These are phyloP conservation scores for Zosterops pallidus DNA, from an alignment of 2,113 vertebrate species.

Conservation along the genomic window DNA sequence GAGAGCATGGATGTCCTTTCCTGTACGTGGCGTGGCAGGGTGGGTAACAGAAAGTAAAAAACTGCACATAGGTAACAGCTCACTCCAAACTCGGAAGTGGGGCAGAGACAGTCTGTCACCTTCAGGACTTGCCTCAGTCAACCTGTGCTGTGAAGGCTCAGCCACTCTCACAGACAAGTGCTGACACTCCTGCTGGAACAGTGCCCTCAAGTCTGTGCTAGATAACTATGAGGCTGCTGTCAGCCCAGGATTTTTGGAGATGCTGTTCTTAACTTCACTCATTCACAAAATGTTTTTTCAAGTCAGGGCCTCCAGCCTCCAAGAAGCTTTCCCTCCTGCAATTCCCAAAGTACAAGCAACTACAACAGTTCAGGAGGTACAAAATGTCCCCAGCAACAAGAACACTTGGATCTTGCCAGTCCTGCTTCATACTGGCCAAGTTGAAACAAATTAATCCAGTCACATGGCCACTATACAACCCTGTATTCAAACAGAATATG, in stretches of 20 bases:
- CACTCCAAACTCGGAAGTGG: neutral
- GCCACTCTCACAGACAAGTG: neutral
- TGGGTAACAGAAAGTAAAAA: neutral
- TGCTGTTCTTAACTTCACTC: neutral
- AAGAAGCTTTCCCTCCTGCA: neutral
- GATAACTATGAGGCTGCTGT: neutral
- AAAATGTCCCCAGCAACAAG: neutral
- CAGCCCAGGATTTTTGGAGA: neutral
- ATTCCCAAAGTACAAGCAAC: neutral
- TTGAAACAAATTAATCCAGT: neutral
- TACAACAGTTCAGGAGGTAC: neutral
- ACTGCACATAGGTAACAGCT: accelerated
- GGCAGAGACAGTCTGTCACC: neutral
- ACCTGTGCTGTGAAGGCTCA: neutral
- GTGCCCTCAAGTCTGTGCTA: accelerated
- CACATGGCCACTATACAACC: neutral
- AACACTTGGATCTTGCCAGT: neutral
- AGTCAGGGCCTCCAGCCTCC: neutral
- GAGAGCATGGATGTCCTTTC: neutral
- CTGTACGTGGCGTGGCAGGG: neutral
- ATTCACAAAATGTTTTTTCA: neutral
- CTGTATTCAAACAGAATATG: neutral
- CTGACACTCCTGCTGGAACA: neutral
- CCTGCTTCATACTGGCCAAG: neutral
- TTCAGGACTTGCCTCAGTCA: neutral